Evolutionary conservation across 2,113 vertebrate species (phyloP).

Genomic region (Rhinogobius similis): DNA sequence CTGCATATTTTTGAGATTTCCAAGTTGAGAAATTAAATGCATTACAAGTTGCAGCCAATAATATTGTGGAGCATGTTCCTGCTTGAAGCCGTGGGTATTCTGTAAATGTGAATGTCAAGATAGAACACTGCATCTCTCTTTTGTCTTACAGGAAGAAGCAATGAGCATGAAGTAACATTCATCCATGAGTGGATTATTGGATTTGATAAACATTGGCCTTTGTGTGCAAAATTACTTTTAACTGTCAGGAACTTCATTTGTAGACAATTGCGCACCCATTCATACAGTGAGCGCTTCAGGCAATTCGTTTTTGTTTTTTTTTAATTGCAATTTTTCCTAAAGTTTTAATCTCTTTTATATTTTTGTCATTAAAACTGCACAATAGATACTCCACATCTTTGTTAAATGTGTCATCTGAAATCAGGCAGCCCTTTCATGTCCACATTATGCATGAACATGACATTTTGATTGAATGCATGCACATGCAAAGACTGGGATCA

Average conservation of each 20-base stretch:
- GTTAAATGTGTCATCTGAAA: neutral
- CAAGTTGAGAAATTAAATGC: neutral
- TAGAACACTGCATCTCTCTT: neutral
- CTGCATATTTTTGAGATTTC: conserved; percentile 62
- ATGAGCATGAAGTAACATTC: conserved; percentile 14
- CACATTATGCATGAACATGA: conserved; percentile 7
- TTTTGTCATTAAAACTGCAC: neutral
- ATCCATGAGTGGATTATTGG: neutral
- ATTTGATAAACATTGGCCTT: neutral
- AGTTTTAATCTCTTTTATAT: no score
- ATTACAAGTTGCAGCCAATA: neutral
- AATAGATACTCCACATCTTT: neutral
- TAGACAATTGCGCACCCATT: neutral
- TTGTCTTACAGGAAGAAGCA: conserved; percentile 17
- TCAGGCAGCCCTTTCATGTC: neutral
- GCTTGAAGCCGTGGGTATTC: neutral
- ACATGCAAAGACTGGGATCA: neutral
- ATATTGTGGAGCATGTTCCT: neutral
- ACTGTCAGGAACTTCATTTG: neutral
- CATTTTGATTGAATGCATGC: neutral
- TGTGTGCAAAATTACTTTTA: neutral
- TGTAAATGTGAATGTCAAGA: neutral
- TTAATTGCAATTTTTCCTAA: neutral
- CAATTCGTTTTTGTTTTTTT: neutral
- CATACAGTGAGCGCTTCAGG: neutral